phyloP scores from a whole-genome alignment of 2,888 invertebrate genomes.

The Himalopsyche kuldschensis region DNA sequence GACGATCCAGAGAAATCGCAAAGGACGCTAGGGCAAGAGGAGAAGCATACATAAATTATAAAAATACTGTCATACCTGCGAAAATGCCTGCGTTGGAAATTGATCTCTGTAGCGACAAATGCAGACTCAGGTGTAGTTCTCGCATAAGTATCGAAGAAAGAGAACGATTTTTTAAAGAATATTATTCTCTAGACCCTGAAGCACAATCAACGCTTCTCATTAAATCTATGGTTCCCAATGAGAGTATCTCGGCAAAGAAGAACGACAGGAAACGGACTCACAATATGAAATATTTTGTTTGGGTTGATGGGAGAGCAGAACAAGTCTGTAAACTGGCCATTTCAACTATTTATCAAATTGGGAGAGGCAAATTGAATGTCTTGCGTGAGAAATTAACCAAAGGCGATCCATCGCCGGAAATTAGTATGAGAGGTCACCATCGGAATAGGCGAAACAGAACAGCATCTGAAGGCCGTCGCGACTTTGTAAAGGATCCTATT shows the following conservation, averaged over 20 bases:
- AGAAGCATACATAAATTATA: not conserved
- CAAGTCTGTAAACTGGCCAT: not conserved
- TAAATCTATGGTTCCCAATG: too few relatives aligned
- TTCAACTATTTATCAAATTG: not conserved
- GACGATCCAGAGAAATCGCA: not conserved
- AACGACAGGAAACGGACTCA: not conserved
- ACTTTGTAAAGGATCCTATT: too few relatives aligned
- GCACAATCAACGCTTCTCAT: too few relatives aligned
- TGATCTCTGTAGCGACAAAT: not conserved
- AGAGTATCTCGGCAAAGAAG: not conserved
- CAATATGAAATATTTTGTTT: not conserved
- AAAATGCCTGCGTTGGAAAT: not conserved
- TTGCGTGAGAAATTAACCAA: not conserved
- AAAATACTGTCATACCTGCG: not conserved
- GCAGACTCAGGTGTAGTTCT: not conserved
- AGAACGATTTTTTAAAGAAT: too few relatives aligned
- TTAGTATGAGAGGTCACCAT: not conserved
- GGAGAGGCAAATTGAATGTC: not conserved
- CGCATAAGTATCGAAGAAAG: not conserved
- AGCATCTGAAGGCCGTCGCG: too few relatives aligned
- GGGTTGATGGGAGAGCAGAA: not conserved
- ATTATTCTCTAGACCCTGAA: too few relatives aligned
- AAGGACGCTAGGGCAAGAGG: not conserved
- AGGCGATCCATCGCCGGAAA: not conserved
- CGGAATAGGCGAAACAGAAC: not conserved